phyloP scores from a whole-genome alignment of 2,888 invertebrate species.

The Smittia sp. region DNA sequence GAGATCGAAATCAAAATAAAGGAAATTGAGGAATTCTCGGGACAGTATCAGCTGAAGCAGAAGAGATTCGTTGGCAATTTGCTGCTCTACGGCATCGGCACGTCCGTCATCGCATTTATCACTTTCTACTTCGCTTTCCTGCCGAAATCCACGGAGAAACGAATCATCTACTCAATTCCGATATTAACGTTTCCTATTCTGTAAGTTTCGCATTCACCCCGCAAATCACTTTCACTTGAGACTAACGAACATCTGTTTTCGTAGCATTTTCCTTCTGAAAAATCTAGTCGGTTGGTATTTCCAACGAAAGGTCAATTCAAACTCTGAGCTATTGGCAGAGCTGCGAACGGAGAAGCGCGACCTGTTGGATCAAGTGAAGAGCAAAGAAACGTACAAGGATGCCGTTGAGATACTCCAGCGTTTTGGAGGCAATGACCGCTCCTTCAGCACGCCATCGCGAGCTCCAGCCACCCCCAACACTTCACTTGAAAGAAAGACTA shows the following conservation, averaged over 20 bases:
- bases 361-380: conserved; percentile 92
- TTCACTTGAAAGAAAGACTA: neutral
- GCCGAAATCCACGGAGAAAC: conserved; percentile 69
- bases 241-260: conserved; percentile 43
- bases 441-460: neutral
- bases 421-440: conserved; percentile 48
- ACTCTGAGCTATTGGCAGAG: conserved; percentile 67
- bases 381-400: conserved; percentile 92
- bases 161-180: conserved; percentile 73
- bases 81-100: conserved; percentile 64
- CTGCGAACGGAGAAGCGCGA: conserved; percentile 80
- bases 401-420: conserved; percentile 52
- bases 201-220: conserved; percentile 60
- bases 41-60: conserved; percentile 75
- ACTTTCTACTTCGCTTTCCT: conserved; percentile 79
- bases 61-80: conserved; percentile 79
- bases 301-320: conserved; percentile 73
- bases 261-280: conserved; percentile 74
- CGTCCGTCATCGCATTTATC: conserved; percentile 69
- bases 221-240: neutral
- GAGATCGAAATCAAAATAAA: conserved; percentile 76
- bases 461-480: neutral
- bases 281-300: conserved; percentile 85
- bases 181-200: conserved; percentile 76
- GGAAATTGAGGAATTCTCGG: conserved; percentile 74